Evolutionary conservation across 2,888 invertebrate genomes (phyloP).

Genomic region (Pheosia gnoma): DNA sequence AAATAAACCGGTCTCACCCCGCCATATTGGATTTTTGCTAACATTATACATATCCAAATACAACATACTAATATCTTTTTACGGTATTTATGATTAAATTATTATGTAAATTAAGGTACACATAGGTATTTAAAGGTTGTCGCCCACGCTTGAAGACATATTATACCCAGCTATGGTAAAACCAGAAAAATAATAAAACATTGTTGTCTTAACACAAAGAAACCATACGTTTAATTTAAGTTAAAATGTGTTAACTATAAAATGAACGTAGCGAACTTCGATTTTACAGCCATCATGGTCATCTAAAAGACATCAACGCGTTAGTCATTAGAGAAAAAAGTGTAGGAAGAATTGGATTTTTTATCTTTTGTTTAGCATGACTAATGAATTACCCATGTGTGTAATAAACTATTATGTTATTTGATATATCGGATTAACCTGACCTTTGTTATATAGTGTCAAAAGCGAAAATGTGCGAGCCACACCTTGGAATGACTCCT

Average conservation of each 20-base stretch:
- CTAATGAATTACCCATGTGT: not conserved
- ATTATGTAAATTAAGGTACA: too few species aligned
- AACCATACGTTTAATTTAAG: too few species aligned
- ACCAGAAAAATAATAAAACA: too few species aligned
- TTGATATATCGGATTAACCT: not conserved
- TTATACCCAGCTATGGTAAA: too few species aligned
- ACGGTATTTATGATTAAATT: too few species aligned
- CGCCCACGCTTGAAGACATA: too few species aligned
- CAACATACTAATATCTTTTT: not conserved
- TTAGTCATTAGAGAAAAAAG: conserved; percentile 17
- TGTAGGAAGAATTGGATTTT: not conserved
- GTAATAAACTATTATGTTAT: not conserved
- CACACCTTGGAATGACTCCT: not conserved
- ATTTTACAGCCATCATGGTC: conserved; percentile 16
- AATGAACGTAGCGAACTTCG: too few species aligned
- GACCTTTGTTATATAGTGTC: not conserved
- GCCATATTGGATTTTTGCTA: conserved; percentile 47
- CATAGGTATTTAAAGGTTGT: too few species aligned
- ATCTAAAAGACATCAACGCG: conserved; percentile 52
- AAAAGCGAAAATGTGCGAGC: not conserved
- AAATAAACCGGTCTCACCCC: conserved; percentile 60
- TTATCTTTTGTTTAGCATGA: not conserved
- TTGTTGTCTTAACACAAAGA: too few species aligned
- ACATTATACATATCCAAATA: conserved; percentile 28
- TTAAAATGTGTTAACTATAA: too few species aligned